Evolutionary conservation across 30 jellyfish, hydroid and myxozoan species (phyloP).

Genomic region (Aurelia coerulea): DNA sequence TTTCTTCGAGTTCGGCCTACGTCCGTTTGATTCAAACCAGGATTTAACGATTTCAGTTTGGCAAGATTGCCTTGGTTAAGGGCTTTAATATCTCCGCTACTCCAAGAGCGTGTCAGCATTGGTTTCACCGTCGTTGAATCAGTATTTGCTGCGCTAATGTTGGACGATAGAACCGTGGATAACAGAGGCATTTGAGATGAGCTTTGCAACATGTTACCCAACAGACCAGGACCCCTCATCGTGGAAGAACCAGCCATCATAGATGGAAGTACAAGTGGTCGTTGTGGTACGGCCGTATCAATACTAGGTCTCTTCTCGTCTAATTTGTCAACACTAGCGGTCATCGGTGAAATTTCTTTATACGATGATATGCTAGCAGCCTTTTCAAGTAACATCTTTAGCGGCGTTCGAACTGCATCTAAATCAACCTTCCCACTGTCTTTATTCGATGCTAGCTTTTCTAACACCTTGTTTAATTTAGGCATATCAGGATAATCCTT

Average conservation of each 20-base stretch:
- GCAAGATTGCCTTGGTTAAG: conserved; percentile 17
- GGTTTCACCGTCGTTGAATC: conserved; percentile 23
- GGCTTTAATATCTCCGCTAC: conserved; percentile 68
- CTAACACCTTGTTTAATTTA: conserved; percentile 74
- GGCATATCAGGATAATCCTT: conserved; percentile 94
- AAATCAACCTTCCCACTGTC: conserved; percentile 42
- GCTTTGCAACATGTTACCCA: conserved; percentile 28
- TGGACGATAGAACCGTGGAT: conserved; percentile 42
- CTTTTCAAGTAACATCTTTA: conserved; percentile 33
- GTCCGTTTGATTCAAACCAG: neutral
- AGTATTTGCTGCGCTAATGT: conserved; percentile 8
- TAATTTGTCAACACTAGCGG: neutral
- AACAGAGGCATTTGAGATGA: conserved; percentile 18
- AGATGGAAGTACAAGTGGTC: conserved; percentile 37
- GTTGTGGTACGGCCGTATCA: neutral
- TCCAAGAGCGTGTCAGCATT: conserved; percentile 59
- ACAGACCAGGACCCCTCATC: conserved; percentile 42
- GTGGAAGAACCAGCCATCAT: neutral
- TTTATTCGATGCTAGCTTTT: conserved; percentile 56
- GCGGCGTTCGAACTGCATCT: conserved; percentile 26
- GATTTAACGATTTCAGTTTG: conserved; percentile 5
- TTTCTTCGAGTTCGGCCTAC: conserved; percentile 56
- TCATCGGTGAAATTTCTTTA: neutral
- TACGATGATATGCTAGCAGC: conserved; percentile 30
- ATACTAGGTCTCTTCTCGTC: neutral